Evolutionary conservation across 2,888 invertebrate genomes (phyloP).

Genomic region (Cosmopolites sordidus): DNA sequence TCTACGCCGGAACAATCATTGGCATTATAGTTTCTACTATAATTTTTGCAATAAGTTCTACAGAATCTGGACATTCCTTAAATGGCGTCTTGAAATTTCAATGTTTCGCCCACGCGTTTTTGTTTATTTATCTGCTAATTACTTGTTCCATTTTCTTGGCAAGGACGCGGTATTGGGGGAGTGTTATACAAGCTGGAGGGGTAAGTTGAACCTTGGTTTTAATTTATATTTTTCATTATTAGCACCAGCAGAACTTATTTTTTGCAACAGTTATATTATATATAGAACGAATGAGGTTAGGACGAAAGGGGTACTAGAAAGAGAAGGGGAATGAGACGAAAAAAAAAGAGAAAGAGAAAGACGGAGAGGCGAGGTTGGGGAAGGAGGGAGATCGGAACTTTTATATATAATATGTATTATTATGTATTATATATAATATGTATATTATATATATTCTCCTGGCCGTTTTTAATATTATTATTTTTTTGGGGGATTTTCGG

Average conservation of each 20-base stretch:
- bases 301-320: too few species aligned
- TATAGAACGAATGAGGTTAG: too few species aligned
- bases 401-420: too few species aligned
- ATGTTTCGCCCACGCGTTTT: conserved; percentile 1
- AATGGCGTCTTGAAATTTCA: conserved; percentile 18
- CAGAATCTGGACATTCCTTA: conserved; percentile 15
- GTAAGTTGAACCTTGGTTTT: conserved; percentile 12
- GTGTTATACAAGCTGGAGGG: conserved; percentile 8
- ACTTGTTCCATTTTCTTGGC: conserved; percentile 14
- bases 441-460: too few species aligned
- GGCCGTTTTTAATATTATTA: too few species aligned
- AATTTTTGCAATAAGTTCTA: conserved; percentile 15
- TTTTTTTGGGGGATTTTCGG: too few species aligned
- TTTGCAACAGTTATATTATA: too few species aligned
- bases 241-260: background rate
- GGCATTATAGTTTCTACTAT: conserved; percentile 21
- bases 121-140: conserved; percentile 18
- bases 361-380: too few species aligned
- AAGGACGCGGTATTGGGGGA: background rate
- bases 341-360: too few species aligned
- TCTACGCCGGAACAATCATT: conserved; percentile 19
- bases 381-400: too few species aligned
- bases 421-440: too few species aligned
- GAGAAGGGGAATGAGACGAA: too few species aligned
- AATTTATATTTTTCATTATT: background rate